Percentiles rank a stretch among this genome's conserved stretches.
Evolutionary conservation across 1,140 invertebrate species (phyloP).

Genomic region (Teleopsis dalmanni): DNA sequence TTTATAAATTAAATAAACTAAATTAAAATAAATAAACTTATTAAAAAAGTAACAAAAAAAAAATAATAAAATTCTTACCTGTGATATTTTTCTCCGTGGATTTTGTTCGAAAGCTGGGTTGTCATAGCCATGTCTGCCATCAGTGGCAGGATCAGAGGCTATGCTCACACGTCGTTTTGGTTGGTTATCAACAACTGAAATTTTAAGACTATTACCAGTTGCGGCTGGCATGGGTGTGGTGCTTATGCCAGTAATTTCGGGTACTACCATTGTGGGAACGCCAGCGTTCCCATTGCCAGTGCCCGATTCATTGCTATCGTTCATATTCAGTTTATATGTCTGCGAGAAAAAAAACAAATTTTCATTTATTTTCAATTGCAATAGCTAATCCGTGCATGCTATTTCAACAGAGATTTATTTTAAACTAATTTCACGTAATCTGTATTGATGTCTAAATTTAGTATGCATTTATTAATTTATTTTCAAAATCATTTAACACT

Average conservation of each 20-base stretch:
- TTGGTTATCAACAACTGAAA: constrained; percentile 31
- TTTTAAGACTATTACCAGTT: constrained; percentile 20
- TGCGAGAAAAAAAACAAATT: no score
- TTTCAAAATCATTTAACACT: no score
- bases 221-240: constrained; percentile 20
- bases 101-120: constrained; percentile 40
- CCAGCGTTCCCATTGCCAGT: constrained; percentile 18
- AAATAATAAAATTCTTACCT: no score
- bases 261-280: not conserved
- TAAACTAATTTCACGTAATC: no score
- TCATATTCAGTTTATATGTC: no score
- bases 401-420: no score
- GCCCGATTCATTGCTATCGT: constrained; percentile 9
- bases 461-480: no score
- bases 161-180: constrained; percentile 41
- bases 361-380: no score
- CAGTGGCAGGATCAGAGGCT: constrained; percentile 31
- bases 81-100: constrained; percentile 42
- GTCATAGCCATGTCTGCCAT: constrained; percentile 28
- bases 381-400: no score
- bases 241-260: constrained; percentile 5
- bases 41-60: no score
- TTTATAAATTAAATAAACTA: not conserved
- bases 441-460: no score
- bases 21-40: not conserved